These are phyloP conservation scores for Hirtodrosophila trivittata DNA, from an alignment of 2,888 invertebrate species.

Conservation along the genomic window DNA sequence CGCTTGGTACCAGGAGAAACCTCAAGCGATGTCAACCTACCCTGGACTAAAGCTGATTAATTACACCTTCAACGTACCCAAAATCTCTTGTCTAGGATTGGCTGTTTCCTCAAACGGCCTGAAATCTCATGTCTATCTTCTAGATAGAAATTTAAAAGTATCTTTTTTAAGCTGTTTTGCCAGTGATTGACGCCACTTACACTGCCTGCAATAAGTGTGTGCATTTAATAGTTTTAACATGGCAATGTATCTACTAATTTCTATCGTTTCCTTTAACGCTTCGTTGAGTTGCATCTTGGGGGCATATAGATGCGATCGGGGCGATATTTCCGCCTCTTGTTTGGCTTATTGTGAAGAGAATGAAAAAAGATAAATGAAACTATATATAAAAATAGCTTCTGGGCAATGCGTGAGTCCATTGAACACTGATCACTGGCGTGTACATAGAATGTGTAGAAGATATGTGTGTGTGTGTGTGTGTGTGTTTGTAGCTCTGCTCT, in stretches of 20 bases:
- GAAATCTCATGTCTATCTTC: no score
- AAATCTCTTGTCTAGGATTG: no score
- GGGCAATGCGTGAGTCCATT: conserved; percentile 65
- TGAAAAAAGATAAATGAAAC: not conserved
- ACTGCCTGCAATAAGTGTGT: no score
- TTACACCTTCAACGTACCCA: no score
- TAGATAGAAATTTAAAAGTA: no score
- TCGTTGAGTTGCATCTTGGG: conserved; percentile 5
- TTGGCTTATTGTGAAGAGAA: conserved; percentile 47
- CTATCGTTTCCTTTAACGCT: not conserved
- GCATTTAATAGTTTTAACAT: not conserved
- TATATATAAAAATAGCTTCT: conserved; percentile 50
- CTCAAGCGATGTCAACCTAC: no score
- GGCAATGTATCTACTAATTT: not conserved
- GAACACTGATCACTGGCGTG: conserved; percentile 41
- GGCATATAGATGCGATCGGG: conserved; percentile 20
- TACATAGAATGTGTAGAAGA: conserved; percentile 3
- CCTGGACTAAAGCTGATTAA: no score
- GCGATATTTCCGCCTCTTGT: conserved; percentile 49
- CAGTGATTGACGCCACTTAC: no score
- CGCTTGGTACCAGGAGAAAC: no score
- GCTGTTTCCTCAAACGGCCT: no score
- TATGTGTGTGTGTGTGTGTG: conserved; percentile 16
- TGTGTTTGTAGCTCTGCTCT: conserved; percentile 35
- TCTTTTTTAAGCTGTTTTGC: no score